Conservation (phyloP, 2,113 vertebrate genomes). For the Neogobius melanostomus region DNA sequence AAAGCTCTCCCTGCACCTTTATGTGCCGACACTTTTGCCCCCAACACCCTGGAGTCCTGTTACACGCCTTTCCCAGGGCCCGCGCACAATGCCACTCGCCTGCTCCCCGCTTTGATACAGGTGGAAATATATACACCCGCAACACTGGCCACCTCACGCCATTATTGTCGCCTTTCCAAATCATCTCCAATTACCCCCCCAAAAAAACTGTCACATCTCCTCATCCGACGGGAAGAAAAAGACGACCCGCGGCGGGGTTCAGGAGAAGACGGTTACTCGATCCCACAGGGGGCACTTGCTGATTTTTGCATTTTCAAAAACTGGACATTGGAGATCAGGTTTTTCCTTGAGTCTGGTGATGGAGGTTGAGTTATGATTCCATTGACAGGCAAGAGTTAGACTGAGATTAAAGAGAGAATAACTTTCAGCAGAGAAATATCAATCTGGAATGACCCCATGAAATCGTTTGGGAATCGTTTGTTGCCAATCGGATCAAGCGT, state of each 20-base stretch:
- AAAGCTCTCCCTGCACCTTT: slow-evolving; percentile 57
- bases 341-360: slow-evolving; percentile 36
- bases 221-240: slow-evolving; percentile 16
- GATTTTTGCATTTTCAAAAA: slow-evolving; percentile 65
- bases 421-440: too few species aligned
- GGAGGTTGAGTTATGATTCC: slow-evolving; percentile 39
- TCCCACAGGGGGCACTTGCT: slow-evolving; percentile 46
- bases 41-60: slow-evolving; percentile 59
- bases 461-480: too few species aligned
- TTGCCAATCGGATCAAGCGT: too few species aligned
- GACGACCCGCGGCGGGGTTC: slow-evolving; percentile 35
- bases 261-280: slow-evolving; percentile 53
- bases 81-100: slow-evolving; percentile 48
- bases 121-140: slow-evolving; percentile 53
- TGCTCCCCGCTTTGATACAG: slow-evolving; percentile 50
- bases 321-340: slow-evolving; percentile 65
- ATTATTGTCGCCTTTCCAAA: slow-evolving; percentile 51
- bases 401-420: neutral
- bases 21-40: slow-evolving; percentile 56
- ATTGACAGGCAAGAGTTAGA: slow-evolving; percentile 24
- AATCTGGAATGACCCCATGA: too few species aligned
- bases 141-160: slow-evolving; percentile 48
- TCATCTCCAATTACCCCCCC: slow-evolving; percentile 60
- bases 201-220: slow-evolving; percentile 58
- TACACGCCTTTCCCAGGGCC: slow-evolving; percentile 65